These are phyloP conservation scores for Bolborhynchus lineola DNA, from an alignment of 2,113 vertebrate species.

Conservation along the genomic window DNA sequence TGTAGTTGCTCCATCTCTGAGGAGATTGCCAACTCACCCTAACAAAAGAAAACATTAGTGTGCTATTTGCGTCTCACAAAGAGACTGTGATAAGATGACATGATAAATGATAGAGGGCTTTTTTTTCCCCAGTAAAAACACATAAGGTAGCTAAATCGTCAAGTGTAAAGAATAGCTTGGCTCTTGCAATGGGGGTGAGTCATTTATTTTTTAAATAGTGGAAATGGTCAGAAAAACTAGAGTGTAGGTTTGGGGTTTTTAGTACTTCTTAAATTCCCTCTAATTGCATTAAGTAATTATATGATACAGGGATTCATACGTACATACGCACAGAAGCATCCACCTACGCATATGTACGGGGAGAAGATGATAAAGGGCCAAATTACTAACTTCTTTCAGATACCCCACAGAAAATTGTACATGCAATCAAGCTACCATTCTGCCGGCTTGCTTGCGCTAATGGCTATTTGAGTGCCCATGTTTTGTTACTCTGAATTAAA, in stretches of 20 bases:
- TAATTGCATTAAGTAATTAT: slow-evolving; percentile 52
- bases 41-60: slow-evolving; percentile 95
- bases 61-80: slow-evolving; percentile 86
- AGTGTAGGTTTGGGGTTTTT: slow-evolving; percentile 9
- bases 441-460: slow-evolving; percentile 42
- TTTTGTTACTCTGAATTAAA: slow-evolving; percentile 63
- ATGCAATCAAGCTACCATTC: slow-evolving; percentile 46
- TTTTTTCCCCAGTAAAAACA: slow-evolving; percentile 74
- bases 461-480: slow-evolving; percentile 47
- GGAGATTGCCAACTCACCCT: slow-evolving; percentile 95
- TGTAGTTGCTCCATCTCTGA: slow-evolving; percentile 92
- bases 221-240: slow-evolving; percentile 45
- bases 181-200: slow-evolving; percentile 41
- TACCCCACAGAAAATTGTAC: slow-evolving; percentile 42
- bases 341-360: slow-evolving; percentile 16
- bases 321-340: slow-evolving; percentile 8
- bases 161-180: slow-evolving; percentile 72
- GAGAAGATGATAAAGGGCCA: slow-evolving; percentile 54
- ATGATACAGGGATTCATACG: slow-evolving; percentile 16
- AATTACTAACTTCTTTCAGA: slow-evolving; percentile 53
- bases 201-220: slow-evolving; percentile 67
- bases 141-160: slow-evolving; percentile 74
- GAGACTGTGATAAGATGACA: slow-evolving; percentile 92
- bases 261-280: slow-evolving; percentile 12
- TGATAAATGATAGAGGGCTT: slow-evolving; percentile 85